Conservation (phyloP, 1,140 invertebrate species). For the Bombus superbus region DNA sequence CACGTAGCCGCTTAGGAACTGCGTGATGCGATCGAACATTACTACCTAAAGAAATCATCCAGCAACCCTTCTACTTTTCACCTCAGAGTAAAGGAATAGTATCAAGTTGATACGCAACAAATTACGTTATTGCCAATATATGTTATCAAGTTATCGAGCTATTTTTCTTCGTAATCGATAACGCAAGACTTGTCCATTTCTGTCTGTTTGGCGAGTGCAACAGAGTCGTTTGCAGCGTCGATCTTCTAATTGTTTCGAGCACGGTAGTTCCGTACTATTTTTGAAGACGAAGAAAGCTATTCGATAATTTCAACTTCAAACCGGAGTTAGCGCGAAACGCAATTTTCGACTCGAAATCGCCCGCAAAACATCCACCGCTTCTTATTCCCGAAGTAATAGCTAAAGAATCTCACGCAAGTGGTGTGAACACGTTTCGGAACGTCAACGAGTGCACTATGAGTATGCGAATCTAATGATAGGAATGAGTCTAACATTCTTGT, state of each 20-base stretch:
- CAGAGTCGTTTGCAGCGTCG: too few species aligned
- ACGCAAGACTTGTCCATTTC: too few species aligned
- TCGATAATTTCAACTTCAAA: neutral
- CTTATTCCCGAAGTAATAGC: neutral
- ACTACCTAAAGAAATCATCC: too few species aligned
- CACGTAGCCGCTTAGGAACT: neutral
- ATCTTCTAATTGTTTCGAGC: too few species aligned
- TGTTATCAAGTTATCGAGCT: too few species aligned
- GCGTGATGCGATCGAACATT: neutral
- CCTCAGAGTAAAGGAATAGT: neutral
- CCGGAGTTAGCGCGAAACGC: too few species aligned
- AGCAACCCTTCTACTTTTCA: neutral
- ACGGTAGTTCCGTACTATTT: too few species aligned
- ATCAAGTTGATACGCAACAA: neutral
- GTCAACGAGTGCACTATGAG: slow-evolving; percentile 33
- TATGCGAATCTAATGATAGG: slow-evolving; percentile 41
- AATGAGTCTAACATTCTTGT: slow-evolving; percentile 21
- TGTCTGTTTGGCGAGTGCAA: too few species aligned
- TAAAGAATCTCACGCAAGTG: neutral
- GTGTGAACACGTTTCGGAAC: slow-evolving; percentile 20
- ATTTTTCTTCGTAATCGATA: too few species aligned
- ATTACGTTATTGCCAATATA: neutral
- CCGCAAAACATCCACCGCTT: neutral
- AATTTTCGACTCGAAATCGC: neutral
- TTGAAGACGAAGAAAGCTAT: neutral